A percentile compares a stretch with the other conserved stretches of the same genome.
Evolutionary conservation across 53 echinoderm and acorn worm genomes (phyloP).

Genomic region (Hippasteria phrygiana): DNA sequence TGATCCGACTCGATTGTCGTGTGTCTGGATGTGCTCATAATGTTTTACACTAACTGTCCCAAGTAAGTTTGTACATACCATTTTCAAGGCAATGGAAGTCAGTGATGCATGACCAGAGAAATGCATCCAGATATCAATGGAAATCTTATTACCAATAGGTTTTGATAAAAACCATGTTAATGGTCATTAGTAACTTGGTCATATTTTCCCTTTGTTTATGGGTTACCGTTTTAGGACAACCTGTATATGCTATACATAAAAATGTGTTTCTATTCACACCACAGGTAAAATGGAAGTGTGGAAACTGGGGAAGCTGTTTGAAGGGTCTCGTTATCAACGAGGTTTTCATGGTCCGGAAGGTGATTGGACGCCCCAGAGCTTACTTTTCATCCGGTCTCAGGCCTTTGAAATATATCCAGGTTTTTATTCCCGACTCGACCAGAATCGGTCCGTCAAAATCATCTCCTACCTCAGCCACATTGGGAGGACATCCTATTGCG

Average conservation of each 20-base stretch:
- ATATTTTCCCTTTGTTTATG: too few relatives aligned
- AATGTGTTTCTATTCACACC: not conserved
- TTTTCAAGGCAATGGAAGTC: too few relatives aligned
- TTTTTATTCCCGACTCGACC: conserved; percentile 13
- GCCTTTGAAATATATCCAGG: conserved; percentile 17
- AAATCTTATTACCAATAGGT: too few relatives aligned
- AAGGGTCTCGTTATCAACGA: conserved; percentile 14
- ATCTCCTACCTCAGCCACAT: conserved; percentile 20
- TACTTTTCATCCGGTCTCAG: conserved; percentile 35
- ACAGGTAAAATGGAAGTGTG: conserved; percentile 49
- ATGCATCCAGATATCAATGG: too few relatives aligned
- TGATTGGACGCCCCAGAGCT: not conserved
- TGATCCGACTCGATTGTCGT: too few relatives aligned
- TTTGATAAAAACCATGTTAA: too few relatives aligned
- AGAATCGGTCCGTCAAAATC: conserved; percentile 17
- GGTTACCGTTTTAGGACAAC: not conserved
- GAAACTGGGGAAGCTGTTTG: conserved; percentile 18
- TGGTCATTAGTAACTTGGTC: too few relatives aligned
- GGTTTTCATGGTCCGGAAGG: not conserved
- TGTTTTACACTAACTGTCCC: too few relatives aligned
- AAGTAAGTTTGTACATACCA: too few relatives aligned
- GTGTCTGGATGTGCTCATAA: too few relatives aligned
- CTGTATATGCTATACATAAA: not conserved
- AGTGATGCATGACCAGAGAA: too few relatives aligned
- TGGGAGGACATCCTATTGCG: conserved; percentile 52